Evolutionary conservation across 2,797 vertebrate genomes (phyloP), one percentile per base, ranked within the genome.

Genomic region (Dicrostonyx torquatus): DNA sequence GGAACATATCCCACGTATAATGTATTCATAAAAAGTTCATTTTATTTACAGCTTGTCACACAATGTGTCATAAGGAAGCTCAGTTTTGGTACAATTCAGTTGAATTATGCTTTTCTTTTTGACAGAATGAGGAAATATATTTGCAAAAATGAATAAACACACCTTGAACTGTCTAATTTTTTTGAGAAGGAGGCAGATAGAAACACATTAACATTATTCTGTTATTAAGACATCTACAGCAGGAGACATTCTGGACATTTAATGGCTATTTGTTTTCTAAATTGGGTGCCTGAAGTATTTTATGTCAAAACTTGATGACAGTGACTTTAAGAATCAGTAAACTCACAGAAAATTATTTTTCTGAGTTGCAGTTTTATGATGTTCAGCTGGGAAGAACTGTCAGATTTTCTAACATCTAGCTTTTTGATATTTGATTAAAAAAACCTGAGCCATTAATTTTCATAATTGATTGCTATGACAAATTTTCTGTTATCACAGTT

Each of bases 41-140:
- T 97, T 96, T 97, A 95, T 97, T 97, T 97, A 94, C 50, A 90
- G 68, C 91, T 95, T 96, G 95, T 96, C 96, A 96, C 76, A 64
- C 93, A 85, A 72, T 88, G 55, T 66, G 62, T 68, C 89, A 83
- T 76, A 93, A 95, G 75, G 87, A 96, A 96, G 75, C 84, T 76
- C 34, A 79, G 73, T 95, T 90, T 62, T 91, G 90, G 94, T 95
- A 40, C 13, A 93, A 80, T 96, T 96, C 93, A 96, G 70, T 64
- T 95, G 97, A 97, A 95, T 97, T 94, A 94, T 50, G 62, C 76
- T 95, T 91, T 70, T 90, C 84, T 95, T 95, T 95, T 93, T 97
- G 95, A 96, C 94, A 96, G 82, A 95, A 34, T 87, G 66, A 64
- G 88, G 64, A 96, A 92, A 96, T 92, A 64, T 84, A 87, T 95